These are phyloP conservation scores for Oenanthe oenanthe DNA, from an alignment of 2,113 vertebrate genomes.

Conservation along the genomic window DNA sequence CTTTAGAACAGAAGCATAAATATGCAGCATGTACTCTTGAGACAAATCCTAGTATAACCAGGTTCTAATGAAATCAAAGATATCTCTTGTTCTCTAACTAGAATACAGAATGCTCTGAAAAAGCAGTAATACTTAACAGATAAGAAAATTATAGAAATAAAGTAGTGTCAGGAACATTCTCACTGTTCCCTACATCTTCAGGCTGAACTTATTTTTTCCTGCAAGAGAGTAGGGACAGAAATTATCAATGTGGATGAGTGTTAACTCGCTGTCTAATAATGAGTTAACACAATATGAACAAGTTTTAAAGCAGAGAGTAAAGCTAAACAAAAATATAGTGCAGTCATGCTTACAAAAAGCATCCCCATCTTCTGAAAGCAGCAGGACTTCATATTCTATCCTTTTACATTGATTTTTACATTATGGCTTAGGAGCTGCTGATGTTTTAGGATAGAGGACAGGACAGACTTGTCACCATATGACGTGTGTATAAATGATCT, in stretches of 20 bases:
- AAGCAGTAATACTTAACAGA: background rate
- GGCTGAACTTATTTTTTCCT: background rate
- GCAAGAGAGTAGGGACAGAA: background rate
- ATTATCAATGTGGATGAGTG: background rate
- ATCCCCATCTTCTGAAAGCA: background rate
- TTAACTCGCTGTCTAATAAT: background rate
- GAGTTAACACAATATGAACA: background rate
- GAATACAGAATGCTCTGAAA: background rate
- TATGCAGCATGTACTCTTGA: background rate
- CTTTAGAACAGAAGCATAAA: background rate
- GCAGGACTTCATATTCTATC: background rate
- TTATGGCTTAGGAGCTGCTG: background rate
- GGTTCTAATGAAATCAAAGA: background rate
- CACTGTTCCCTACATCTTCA: background rate
- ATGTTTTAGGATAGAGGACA: background rate
- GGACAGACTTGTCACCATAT: background rate
- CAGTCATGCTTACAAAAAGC: background rate
- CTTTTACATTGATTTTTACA: background rate
- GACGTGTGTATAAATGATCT: background rate
- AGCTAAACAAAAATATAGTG: background rate
- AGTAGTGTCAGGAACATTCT: background rate
- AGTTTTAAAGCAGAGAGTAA: background rate
- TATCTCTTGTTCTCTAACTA: background rate
- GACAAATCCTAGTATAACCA: background rate
- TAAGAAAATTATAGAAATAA: background rate